Evolutionary conservation across 2,113 vertebrate species (phyloP).

Genomic region (Nansenia antarctica): DNA sequence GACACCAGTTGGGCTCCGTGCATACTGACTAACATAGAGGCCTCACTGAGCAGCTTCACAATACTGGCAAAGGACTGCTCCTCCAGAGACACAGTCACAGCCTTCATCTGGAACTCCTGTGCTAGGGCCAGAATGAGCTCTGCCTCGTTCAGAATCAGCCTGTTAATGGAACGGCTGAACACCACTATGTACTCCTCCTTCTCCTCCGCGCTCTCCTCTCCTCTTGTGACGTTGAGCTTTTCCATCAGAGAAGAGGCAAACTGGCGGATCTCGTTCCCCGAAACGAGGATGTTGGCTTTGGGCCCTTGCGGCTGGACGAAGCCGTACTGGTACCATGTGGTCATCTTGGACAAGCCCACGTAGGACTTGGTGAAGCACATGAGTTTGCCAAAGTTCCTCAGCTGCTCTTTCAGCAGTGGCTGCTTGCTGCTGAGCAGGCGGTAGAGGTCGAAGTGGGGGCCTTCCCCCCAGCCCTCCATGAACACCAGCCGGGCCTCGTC

Average conservation of each 20-base stretch:
- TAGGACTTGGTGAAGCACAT: slow-evolving; percentile 96
- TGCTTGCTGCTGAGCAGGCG: slow-evolving; percentile 90
- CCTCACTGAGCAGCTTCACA: slow-evolving; percentile 82
- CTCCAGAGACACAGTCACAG: slow-evolving; percentile 90
- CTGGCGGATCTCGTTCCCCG: slow-evolving; percentile 91
- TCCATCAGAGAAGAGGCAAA: slow-evolving; percentile 83
- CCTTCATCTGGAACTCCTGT: slow-evolving; percentile 95
- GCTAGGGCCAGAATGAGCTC: slow-evolving; percentile 91
- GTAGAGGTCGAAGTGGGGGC: slow-evolving; percentile 93
- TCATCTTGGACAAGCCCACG: slow-evolving; percentile 92
- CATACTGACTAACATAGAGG: slow-evolving; percentile 94
- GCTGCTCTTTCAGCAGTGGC: slow-evolving; percentile 89
- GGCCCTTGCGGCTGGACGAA: slow-evolving; percentile 97
- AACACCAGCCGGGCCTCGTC: slow-evolving; percentile 89
- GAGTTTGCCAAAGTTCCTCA: slow-evolving; percentile 88
- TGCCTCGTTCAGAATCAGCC: slow-evolving; percentile 93
- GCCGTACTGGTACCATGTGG: slow-evolving; percentile 98
- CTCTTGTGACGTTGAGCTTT: slow-evolving; percentile 82
- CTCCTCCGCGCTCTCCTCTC: slow-evolving; percentile 41
- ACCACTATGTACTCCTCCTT: slow-evolving; percentile 88
- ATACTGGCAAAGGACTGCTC: slow-evolving; percentile 88
- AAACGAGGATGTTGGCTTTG: slow-evolving; percentile 95
- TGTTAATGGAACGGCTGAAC: slow-evolving; percentile 89
- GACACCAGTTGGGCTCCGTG: slow-evolving; percentile 93
- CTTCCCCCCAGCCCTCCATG: slow-evolving; percentile 96